Evolutionary conservation across 2,888 invertebrate species (phyloP).

Genomic region (Pollenia labialis): DNA sequence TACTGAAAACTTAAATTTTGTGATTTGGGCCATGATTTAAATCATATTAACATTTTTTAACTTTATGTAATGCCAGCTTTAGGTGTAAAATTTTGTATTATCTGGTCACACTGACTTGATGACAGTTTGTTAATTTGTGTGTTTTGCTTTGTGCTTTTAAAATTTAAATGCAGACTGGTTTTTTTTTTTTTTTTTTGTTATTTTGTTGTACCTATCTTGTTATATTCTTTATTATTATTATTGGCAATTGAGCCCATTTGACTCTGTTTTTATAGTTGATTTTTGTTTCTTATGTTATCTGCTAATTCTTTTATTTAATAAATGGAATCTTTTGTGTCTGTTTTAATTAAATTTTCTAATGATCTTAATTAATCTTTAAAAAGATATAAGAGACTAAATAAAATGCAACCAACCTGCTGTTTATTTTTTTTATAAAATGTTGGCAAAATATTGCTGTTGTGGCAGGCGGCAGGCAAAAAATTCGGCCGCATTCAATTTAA

Average conservation of each 20-base stretch:
- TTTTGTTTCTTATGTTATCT: background rate
- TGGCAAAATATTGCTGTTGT: constrained; percentile 17
- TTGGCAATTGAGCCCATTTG: constrained; percentile 57
- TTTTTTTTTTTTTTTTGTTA: constrained; percentile 31
- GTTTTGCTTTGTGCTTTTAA: background rate
- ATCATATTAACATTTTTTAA: background rate
- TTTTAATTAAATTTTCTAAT: constrained; percentile 37
- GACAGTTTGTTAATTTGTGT: background rate
- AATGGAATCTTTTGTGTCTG: constrained; percentile 26
- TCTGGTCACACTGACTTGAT: constrained; percentile 1
- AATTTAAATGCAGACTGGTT: no score
- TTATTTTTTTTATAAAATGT: constrained; percentile 10
- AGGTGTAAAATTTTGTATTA: constrained; percentile 11
- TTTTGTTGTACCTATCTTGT: constrained; percentile 15
- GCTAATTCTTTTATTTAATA: background rate
- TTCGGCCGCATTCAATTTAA: background rate
- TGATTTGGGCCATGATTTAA: no score
- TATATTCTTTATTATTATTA: constrained; percentile 37
- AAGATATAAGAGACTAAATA: background rate
- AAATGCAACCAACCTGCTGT: background rate
- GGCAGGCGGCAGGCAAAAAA: background rate
- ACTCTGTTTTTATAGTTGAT: constrained; percentile 7
- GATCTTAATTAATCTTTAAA: constrained; percentile 6
- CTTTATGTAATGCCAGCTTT: constrained; percentile 12
- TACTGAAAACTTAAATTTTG: no score